Conservation (phyloP, 2,113 vertebrate genomes). For the Leuciscus idus region DNA sequence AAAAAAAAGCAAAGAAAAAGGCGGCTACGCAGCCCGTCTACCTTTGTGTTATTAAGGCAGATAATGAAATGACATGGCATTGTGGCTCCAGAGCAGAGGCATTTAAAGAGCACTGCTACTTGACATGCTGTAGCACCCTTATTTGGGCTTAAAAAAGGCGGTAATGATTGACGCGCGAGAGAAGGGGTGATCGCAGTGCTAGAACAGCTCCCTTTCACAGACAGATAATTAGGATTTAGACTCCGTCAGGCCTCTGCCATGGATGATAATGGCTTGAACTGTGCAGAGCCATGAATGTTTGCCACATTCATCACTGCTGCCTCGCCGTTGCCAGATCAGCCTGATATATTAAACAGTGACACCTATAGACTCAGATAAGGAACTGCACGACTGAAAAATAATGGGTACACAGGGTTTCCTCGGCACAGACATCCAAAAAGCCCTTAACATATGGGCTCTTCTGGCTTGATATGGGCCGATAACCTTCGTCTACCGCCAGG, state of each 20-base stretch:
- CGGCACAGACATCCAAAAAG: not conserved
- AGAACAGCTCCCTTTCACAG: constrained; percentile 44
- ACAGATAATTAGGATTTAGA: constrained; percentile 53
- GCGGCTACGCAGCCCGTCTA: constrained; percentile 4
- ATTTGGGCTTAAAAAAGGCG: constrained; percentile 40
- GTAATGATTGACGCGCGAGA: constrained; percentile 49
- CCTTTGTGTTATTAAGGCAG: constrained; percentile 47
- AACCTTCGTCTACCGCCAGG: not conserved
- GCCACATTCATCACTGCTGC: constrained; percentile 47
- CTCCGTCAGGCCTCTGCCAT: constrained; percentile 51
- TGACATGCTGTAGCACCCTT: constrained; percentile 46
- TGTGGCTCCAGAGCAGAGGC: constrained; percentile 29
- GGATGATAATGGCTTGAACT: constrained; percentile 50
- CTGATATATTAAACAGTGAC: constrained; percentile 48
- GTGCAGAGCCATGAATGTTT: constrained; percentile 40
- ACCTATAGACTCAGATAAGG: constrained; percentile 41
- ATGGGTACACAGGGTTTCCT: not conserved
- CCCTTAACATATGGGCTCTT: constrained; percentile 11
- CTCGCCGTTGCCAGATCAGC: constrained; percentile 29
- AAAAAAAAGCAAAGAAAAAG: not conserved
- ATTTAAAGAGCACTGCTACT: constrained; percentile 40
- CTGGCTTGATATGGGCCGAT: constrained; percentile 2
- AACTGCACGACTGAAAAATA: not conserved
- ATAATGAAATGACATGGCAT: constrained; percentile 48
- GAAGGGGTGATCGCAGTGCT: constrained; percentile 24